Conservation (phyloP, 2,113 vertebrate genomes). For the Coptodon rendalli region DNA sequence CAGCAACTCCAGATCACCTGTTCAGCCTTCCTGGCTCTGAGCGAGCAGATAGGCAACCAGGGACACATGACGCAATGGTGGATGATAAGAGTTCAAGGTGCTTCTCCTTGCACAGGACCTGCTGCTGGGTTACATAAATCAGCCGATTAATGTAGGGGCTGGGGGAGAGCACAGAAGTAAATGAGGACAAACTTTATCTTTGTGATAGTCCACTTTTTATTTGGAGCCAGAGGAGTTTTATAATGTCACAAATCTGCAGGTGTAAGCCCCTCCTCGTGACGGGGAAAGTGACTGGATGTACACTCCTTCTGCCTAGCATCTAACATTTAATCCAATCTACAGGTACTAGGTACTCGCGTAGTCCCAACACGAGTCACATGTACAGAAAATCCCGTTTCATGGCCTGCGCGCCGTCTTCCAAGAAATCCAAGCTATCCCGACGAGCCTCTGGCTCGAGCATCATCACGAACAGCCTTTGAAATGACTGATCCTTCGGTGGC, state of each 20-base stretch:
- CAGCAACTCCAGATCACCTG: constrained; percentile 48
- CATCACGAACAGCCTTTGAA: background rate
- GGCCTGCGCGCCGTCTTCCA: rapidly evolving
- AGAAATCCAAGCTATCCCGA: background rate
- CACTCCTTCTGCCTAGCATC: background rate
- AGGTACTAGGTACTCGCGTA: background rate
- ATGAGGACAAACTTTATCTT: background rate
- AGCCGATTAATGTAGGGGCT: background rate
- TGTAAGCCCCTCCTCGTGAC: background rate
- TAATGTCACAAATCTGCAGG: background rate
- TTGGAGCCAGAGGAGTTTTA: background rate
- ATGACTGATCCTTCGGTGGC: background rate
- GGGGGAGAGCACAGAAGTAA: background rate
- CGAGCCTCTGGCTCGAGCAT: background rate
- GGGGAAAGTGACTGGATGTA: background rate
- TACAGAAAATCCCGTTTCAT: background rate
- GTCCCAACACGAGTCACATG: background rate
- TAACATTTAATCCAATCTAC: background rate
- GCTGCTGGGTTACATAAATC: constrained; percentile 52
- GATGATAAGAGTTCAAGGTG: constrained; percentile 63
- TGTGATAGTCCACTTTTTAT: background rate
- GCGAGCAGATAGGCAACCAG: constrained; percentile 11
- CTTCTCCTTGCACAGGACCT: constrained; percentile 37
- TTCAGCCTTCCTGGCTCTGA: background rate
- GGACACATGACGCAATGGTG: constrained; percentile 52